Evolutionary conservation across 2,888 invertebrate species (phyloP), one percentile per base, ranked within the genome.

Genomic region (Caenorhabditis angaria): DNA sequence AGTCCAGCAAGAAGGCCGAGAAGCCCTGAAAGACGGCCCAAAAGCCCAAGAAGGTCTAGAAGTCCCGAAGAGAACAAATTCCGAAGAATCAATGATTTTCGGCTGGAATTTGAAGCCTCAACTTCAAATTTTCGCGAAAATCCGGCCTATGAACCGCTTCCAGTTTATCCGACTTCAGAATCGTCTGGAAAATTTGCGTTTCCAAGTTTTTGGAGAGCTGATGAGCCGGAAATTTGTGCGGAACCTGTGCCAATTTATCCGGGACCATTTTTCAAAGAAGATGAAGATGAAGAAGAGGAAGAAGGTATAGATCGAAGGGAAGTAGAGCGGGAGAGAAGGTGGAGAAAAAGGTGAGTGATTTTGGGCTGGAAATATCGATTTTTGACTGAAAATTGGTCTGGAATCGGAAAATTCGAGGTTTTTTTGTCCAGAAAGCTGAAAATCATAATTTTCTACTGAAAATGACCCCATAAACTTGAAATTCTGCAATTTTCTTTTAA

Each of bases 221-320:
- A 64, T 3, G 14, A 41, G 18, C 10, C 10, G 35, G 57, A 69
- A 0, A 29, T 69, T 10, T 50, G 51, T 50, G 53, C 61, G 2
- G 69, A 69, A 1, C 70, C 70, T 20, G 65, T 70, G 65, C 70
- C 70, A 18, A 48, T 65, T n/a, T 70, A 61, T 22, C 70, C 70
- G 14, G 41, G 61, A 56, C 12, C n/a, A 12, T 62, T 18, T n/a
- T 20, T 24, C 24, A 41, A 10, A 24, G 58, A 29, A 41, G 58
- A 41, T n/a, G 29, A 29, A 29, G 27, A 50, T 18, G 22, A 28
- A 51, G 28, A 57, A 14, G 24, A 27, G 28, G 27, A 27, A n/a
- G 28, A 32, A 5, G 35, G n/a, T n/a, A n/a, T n/a, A n/a, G n/a
- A n/a, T n/a, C n/a, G n/a, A n/a, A n/a, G n/a, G n/a, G n/a, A 22